Base-by-base conservation (phyloP, 2,797 vertebrate genomes). In the Sebastes minor region DNA sequence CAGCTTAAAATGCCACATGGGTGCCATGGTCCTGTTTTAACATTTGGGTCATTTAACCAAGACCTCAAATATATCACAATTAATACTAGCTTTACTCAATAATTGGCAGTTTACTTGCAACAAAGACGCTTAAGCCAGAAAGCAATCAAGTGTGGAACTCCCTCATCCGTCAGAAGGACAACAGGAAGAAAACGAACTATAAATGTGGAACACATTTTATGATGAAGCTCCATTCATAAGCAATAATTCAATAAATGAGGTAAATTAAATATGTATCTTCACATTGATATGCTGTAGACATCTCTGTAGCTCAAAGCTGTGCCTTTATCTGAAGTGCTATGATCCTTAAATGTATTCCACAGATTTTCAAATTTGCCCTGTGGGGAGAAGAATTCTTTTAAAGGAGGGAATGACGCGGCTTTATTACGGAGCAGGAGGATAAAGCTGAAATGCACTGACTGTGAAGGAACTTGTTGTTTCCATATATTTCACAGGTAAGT, bases 191-290 rank as follows among this genome's bases (percentile, higher is more conserved):
- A 74, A 22, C 14, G 13, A 22, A 28, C 23, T 83, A 35, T 60
- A 63, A n/a, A 20, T 5, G 23, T n/a, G 7, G 20, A 73, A 27
- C 32, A 33, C 16, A 27, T 61, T 13, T 22, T 13, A 46, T 33
- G 20, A 52, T 14, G 16, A 38, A 25, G 20, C 28, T 23, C 33
- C 4, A 30, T 56, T 76, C 35, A 20, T 27, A 60, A 76, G 33
- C 55, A 42, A 66, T 9, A 70, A 38, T 74, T 63, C 49, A 74
- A 9, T 59, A 23, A 79, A 71, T 55, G 33, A 70, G 27, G 2
- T 11, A 38, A 56, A 64, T 77, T 2, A 76, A 81, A 74, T 63
- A 70, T 87, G 42, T 32, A 71, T 71, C 28, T 23, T 23, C 14
- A 5, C 25, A 16, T 20, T 18, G 64, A 46, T 32, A 22, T 1